phyloP scores from a whole-genome alignment of 2,113 vertebrate genomes.

The Bos javanicus region DNA sequence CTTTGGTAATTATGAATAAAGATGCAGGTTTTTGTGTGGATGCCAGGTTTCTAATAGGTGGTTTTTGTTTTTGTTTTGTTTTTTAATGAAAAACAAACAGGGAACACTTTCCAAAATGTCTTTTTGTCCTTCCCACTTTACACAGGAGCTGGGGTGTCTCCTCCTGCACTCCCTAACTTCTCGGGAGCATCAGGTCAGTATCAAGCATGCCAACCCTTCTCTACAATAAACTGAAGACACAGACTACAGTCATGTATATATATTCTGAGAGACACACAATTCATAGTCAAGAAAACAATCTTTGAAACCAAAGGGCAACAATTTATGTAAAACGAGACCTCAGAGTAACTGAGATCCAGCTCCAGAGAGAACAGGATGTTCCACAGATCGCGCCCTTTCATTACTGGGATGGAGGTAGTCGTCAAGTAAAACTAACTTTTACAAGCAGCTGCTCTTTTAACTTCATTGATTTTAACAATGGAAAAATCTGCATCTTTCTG shows the following conservation, averaged over 20 bases:
- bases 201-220: neutral
- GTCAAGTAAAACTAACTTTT: constrained; percentile 70
- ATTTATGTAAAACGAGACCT: constrained; percentile 1
- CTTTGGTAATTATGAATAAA: neutral
- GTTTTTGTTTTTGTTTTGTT: neutral
- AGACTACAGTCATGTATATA: neutral
- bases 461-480: constrained; percentile 42
- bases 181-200: neutral
- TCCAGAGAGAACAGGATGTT: constrained; percentile 33
- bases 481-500: constrained; percentile 50
- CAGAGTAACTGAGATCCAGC: neutral
- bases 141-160: neutral
- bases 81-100: neutral
- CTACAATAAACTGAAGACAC: neutral
- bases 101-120: constrained; percentile 19
- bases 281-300: neutral
- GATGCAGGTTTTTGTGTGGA: neutral
- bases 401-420: constrained; percentile 30
- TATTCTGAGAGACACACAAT: neutral
- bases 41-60: neutral
- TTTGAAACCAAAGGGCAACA: constrained; percentile 36
- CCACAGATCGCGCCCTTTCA: constrained; percentile 35
- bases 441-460: constrained; percentile 67
- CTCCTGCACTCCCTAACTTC: neutral
- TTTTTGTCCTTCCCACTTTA: neutral